A percentile compares a stretch with the other conserved stretches of the same genome.
Conservation (phyloP, 2,797 vertebrate genomes). For the Phrynocephalus guinanensis region DNA sequence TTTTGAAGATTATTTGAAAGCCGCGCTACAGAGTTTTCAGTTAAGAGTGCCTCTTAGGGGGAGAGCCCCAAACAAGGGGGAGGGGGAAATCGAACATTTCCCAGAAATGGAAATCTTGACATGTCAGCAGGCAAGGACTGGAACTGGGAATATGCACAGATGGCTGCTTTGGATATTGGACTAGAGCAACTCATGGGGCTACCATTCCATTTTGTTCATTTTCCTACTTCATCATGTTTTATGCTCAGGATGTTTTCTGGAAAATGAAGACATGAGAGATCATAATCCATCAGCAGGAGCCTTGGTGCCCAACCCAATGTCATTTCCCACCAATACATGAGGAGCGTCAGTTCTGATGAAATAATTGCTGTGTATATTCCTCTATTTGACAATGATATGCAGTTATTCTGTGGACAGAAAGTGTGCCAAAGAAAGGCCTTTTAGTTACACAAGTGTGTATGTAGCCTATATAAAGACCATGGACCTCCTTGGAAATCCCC, state of each 20-base stretch:
- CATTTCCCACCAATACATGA: background rate
- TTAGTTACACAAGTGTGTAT: background rate
- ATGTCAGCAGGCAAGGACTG: background rate
- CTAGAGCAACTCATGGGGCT: background rate
- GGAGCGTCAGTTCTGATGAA: background rate
- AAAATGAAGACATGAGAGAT: background rate
- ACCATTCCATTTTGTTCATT: background rate
- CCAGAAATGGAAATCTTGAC: conserved; percentile 28
- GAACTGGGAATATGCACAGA: background rate
- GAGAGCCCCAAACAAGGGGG: conserved; percentile 43
- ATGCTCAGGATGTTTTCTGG: background rate
- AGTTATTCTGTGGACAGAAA: background rate
- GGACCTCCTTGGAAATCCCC: background rate
- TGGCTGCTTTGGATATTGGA: background rate
- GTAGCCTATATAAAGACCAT: background rate
- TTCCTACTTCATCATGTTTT: background rate
- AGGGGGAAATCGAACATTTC: conserved; percentile 41
- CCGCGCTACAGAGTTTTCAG: background rate
- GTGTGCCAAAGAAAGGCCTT: background rate
- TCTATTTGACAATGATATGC: background rate
- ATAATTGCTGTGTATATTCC: background rate
- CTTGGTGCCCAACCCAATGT: background rate
- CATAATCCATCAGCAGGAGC: background rate
- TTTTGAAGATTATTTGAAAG: conserved; percentile 24
- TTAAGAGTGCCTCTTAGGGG: background rate